Percentiles rank a stretch among this genome's conserved stretches.
Conservation (phyloP, 2,113 vertebrate genomes). For the Neopipo cinnamomea region DNA sequence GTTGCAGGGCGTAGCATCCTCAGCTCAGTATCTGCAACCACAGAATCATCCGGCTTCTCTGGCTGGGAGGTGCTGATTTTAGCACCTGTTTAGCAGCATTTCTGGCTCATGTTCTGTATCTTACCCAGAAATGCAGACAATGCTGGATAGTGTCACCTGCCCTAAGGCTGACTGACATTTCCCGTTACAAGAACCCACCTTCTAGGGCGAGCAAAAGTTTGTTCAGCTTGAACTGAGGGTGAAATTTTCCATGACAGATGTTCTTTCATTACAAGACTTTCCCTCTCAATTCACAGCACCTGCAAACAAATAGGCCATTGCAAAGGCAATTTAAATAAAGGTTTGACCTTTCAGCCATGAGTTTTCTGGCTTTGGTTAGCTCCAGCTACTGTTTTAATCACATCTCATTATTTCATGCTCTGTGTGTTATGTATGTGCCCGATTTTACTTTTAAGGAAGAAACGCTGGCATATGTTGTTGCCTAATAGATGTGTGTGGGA, state of each 20-base stretch:
- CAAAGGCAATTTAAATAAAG: background rate
- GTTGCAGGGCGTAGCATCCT: background rate
- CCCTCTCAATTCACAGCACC: background rate
- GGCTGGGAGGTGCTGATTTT: background rate
- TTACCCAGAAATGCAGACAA: background rate
- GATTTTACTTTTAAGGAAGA: conserved; percentile 43
- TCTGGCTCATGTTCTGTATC: background rate
- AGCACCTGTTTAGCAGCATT: background rate
- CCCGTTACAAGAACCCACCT: background rate
- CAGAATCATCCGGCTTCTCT: background rate
- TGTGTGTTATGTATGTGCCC: background rate
- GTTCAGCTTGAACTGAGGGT: background rate
- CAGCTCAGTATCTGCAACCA: background rate
- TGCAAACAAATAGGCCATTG: background rate
- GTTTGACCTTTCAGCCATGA: conserved; percentile 15
- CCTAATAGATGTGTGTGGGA: background rate
- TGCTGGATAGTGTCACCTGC: background rate
- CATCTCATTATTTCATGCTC: background rate
- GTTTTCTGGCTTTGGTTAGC: conserved; percentile 1
- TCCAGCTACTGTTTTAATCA: conserved; percentile 13
- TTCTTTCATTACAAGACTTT: background rate
- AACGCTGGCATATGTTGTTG: background rate
- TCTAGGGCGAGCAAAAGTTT: background rate
- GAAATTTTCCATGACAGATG: background rate
- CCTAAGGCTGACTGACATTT: background rate